Conservation (phyloP, 2,888 invertebrate species). For the Chirona hameri region DNA sequence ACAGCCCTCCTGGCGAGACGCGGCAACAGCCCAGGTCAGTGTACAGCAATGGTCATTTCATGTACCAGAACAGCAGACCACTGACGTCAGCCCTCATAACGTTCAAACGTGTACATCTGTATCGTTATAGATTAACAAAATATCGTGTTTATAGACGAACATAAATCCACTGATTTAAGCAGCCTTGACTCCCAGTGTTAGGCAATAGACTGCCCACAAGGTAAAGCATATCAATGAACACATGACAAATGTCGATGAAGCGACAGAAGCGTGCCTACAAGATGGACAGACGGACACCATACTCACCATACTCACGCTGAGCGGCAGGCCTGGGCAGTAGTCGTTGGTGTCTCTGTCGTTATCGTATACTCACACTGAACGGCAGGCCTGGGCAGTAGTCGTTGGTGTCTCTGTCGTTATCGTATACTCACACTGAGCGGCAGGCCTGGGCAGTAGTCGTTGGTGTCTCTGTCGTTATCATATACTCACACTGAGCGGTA, state of each 20-base stretch:
- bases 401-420: neutral
- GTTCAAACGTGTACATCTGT: no score
- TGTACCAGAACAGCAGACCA: no score
- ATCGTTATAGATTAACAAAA: no score
- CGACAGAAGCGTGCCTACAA: no score
- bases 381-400: neutral
- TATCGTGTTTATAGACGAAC: no score
- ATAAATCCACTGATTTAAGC: no score
- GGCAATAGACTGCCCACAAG: no score
- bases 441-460: neutral
- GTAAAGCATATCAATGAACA: no score
- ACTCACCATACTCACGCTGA: neutral
- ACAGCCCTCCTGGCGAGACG: constrained; percentile 47
- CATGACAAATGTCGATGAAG: no score
- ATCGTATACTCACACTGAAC: neutral
- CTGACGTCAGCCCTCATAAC: no score
- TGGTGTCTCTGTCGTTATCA: neutral
- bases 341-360: neutral
- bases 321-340: neutral
- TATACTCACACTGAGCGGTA: neutral
- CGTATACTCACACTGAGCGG: neutral
- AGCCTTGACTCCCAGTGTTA: no score
- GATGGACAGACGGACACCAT: neutral
- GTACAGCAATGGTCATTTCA: no score
- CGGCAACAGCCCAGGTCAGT: constrained; percentile 41